phyloP scores from a whole-genome alignment of 2,113 vertebrate genomes.

The Xenopus borealis region DNA sequence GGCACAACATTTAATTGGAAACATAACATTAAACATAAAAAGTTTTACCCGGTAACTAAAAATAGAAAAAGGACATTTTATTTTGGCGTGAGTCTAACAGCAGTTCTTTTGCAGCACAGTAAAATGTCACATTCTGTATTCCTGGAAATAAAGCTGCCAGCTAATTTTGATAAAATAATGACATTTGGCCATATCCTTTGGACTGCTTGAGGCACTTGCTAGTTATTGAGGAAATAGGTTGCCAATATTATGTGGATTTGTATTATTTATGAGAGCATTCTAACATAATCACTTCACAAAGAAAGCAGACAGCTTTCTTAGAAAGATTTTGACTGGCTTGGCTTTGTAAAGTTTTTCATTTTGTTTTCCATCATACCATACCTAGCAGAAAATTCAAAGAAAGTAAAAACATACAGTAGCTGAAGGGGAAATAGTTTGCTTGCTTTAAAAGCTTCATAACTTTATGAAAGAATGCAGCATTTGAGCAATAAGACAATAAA shows the following conservation, averaged over 20 bases:
- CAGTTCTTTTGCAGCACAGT: slow-evolving; percentile 2
- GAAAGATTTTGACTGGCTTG: slow-evolving; percentile 6
- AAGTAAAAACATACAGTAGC: too few relatives aligned
- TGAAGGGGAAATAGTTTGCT: background rate
- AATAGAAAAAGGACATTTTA: too few relatives aligned
- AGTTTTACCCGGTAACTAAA: too few relatives aligned
- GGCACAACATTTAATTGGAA: too few relatives aligned
- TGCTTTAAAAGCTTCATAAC: background rate
- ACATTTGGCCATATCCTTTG: slow-evolving; percentile 32
- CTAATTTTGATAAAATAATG: slow-evolving; percentile 31
- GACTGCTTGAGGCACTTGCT: slow-evolving; percentile 35
- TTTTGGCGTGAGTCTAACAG: background rate
- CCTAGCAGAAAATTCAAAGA: background rate
- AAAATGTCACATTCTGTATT: slow-evolving; percentile 35
- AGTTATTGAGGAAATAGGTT: slow-evolving; percentile 25
- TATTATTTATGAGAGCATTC: slow-evolving; percentile 38
- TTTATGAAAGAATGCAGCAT: too few relatives aligned
- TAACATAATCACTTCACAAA: slow-evolving; percentile 30
- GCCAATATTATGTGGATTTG: slow-evolving; percentile 25
- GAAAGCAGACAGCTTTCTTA: slow-evolving; percentile 40
- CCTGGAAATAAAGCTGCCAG: slow-evolving; percentile 20
- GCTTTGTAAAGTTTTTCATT: background rate
- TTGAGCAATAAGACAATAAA: too few relatives aligned
- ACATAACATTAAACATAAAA: too few relatives aligned
- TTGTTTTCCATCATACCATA: slow-evolving; percentile 5